Conservation (phyloP, 2,113 vertebrate genomes). For the Sciurus niger region DNA sequence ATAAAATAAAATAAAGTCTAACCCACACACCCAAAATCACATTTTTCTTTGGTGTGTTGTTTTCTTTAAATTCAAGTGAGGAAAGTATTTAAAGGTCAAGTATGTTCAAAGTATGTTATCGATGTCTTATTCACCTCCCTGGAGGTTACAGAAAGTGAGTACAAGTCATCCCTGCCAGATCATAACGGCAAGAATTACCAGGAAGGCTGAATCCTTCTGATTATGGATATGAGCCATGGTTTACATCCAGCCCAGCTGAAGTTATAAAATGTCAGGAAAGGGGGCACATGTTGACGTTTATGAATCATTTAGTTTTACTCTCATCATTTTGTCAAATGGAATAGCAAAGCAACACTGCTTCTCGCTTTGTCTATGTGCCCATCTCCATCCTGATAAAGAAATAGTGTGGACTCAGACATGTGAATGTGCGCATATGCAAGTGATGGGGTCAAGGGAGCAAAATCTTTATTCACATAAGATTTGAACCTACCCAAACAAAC, state of each 20-base stretch:
- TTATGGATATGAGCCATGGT: not conserved
- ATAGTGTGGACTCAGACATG: not conserved
- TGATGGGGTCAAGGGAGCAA: not conserved
- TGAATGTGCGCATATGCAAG: rapidly evolving
- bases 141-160: not conserved
- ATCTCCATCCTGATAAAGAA: rapidly evolving
- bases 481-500: not conserved
- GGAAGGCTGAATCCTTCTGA: not conserved
- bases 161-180: not conserved
- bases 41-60: not conserved
- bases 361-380: not conserved
- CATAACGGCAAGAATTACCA: not conserved
- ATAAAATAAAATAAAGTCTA: not conserved
- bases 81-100: not conserved
- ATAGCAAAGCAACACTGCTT: not conserved
- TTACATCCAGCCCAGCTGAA: not conserved
- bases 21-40: rapidly evolving
- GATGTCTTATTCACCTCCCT: not conserved
- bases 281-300: not conserved
- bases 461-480: not conserved
- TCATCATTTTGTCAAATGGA: not conserved
- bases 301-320: not conserved
- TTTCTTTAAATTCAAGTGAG: slow-evolving; percentile 34
- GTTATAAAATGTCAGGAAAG: slow-evolving; percentile 3
- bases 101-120: not conserved